Base-by-base conservation (phyloP, 2,113 vertebrate genomes). In the Tragelaphus buxtoni region DNA sequence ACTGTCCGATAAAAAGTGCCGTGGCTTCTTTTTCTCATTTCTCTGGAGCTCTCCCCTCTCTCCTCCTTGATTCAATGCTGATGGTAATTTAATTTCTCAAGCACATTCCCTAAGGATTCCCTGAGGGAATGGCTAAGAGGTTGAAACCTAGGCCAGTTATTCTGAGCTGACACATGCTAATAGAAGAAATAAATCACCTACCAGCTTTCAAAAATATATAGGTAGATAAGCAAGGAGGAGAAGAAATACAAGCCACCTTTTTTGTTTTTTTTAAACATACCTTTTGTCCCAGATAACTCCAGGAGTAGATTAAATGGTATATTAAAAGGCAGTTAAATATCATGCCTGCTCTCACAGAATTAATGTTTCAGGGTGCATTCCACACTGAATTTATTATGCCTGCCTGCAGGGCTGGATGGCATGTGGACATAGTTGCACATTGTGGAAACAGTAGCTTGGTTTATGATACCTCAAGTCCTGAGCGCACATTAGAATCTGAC, bases 161-260 rank as follows among this genome's bases (percentile, higher is more conserved):
- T 94, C 85, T 55, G 88, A 84, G 76, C 39, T 2, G 16, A 88
- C 58, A 55, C 83, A 26, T 80, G 35, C 77, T 93, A 82, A 77
- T 45, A 69, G 86, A 96, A 93, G 82, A 89, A 86, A 83, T 87
- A 95, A 96, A 79, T 91, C 87, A 95, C 55, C 63, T 58, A 7
- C 13, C 47, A 60, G 63, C n/a, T 7, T 77, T 85, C 16, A 42
- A 51, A 90, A 92, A 72, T 9, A 53, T 51, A 77, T 30, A 86
- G 30, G n/a, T 80, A 79, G 56, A 87, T 91, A 91, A 95, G n/a
- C 56, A 94, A 90, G 30, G 39, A 93, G 51, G 9, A 92, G 47
- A 89, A 94, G 80, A 86, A 88, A 93, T 65, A 58, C 5, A 88
- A 49, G 61, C 69, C 45, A 20, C 35, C 18, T 17, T 2, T 56